Percentiles rank a stretch among this genome's conserved stretches.
phyloP scores from a whole-genome alignment of 2,888 invertebrate species.

The Catocala fraxini region DNA sequence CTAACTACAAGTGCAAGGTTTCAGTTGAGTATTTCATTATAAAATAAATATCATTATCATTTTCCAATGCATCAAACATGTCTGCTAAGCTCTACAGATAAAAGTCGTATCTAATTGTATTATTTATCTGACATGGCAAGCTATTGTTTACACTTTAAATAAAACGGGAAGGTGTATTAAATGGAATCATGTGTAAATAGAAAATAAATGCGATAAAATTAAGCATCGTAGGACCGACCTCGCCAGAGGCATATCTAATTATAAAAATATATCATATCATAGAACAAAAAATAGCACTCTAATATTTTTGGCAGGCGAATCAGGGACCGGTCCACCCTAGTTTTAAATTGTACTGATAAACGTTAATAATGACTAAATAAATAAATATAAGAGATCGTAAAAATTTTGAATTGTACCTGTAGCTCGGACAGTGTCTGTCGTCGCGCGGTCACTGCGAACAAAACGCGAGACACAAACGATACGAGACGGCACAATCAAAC shows the following conservation, averaged over 20 bases:
- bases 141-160: conserved; percentile 1
- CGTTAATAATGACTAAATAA: conserved; percentile 50
- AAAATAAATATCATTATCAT: conserved; percentile 13
- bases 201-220: conserved; percentile 38
- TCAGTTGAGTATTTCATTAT: conserved; percentile 28
- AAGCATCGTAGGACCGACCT: conserved; percentile 27
- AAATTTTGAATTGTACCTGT: conserved; percentile 60
- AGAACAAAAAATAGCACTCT: conserved; percentile 52
- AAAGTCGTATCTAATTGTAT: conserved; percentile 8
- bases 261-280: conserved; percentile 47
- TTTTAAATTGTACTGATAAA: conserved; percentile 50
- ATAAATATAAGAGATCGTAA: conserved; percentile 69
- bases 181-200: conserved; percentile 19
- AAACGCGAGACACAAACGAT: not conserved
- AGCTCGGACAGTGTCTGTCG: conserved; percentile 48
- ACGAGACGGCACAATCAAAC: not conserved
- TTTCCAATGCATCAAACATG: conserved; percentile 7
- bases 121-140: conserved; percentile 15
- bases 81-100: conserved; percentile 26
- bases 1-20: conserved; percentile 13
- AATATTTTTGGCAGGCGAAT: conserved; percentile 47
- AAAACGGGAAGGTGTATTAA: conserved; percentile 12
- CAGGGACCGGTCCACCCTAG: conserved; percentile 28
- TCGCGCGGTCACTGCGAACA: conserved; percentile 16
- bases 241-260: conserved; percentile 27